phyloP scores from a whole-genome alignment of 2,888 invertebrate species.

The Zonitis immaculata region DNA sequence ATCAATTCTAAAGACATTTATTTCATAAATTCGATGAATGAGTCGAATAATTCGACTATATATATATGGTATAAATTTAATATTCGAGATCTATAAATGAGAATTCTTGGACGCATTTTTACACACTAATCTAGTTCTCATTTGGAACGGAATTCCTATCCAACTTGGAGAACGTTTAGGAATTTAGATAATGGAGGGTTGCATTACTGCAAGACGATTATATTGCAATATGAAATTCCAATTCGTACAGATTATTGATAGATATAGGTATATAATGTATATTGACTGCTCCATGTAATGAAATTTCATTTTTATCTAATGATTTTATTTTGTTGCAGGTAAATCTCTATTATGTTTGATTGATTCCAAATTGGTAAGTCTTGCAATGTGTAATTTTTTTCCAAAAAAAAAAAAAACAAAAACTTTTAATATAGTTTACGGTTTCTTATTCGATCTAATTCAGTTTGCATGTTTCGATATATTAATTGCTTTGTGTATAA shows the following conservation, averaged over 20 bases:
- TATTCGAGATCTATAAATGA: constrained; percentile 4
- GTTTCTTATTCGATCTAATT: constrained; percentile 3
- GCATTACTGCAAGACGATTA: neutral
- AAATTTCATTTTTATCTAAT: neutral
- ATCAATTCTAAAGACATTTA: no score
- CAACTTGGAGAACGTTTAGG: neutral
- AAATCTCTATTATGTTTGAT: neutral
- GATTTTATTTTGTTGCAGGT: neutral
- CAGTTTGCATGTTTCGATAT: constrained; percentile 2
- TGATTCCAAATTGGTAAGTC: no score
- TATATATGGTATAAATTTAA: neutral
- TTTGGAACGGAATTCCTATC: neutral
- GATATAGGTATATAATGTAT: no score
- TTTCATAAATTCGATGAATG: no score
- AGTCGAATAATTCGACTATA: neutral
- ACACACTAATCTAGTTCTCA: constrained; percentile 9
- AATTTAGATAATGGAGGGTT: neutral
- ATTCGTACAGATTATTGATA: neutral
- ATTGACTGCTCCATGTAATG: neutral
- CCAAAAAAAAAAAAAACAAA: no score
- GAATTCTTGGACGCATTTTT: constrained; percentile 19
- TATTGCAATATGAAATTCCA: neutral
- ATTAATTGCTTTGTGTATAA: constrained; percentile 1
- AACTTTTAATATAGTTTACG: no score
- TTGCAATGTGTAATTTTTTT: no score